Conservation (phyloP, 92 coral and sea anemone species). For the Isaurus tuberculatus region DNA sequence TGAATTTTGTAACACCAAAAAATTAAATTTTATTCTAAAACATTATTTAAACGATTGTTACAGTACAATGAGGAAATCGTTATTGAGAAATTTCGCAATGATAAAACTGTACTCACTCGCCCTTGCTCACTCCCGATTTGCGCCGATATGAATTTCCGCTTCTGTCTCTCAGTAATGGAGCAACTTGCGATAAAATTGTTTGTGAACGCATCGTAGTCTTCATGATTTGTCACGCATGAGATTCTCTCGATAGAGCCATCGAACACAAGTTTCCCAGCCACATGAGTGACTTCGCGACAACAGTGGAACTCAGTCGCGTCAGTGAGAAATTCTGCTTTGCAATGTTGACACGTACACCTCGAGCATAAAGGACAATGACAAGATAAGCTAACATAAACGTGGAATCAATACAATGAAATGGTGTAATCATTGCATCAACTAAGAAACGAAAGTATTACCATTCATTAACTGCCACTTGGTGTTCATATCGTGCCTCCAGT, state of each 20-base stretch:
- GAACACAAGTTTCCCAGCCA: not conserved
- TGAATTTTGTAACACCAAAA: not conserved
- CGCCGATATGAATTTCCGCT: too few relatives aligned
- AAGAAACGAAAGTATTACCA: conserved; percentile 17
- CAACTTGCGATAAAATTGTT: conserved; percentile 4
- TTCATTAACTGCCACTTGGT: conserved; percentile 21
- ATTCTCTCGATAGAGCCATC: conserved; percentile 1
- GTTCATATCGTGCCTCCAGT: conserved; percentile 42
- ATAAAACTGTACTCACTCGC: too few relatives aligned
- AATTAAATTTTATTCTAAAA: not conserved
- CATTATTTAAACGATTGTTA: not conserved
- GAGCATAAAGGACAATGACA: conserved; percentile 7
- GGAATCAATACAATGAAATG: not conserved
- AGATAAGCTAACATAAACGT: too few relatives aligned
- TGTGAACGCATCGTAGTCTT: conserved; percentile 13
- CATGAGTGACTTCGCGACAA: not conserved
- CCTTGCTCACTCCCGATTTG: too few relatives aligned
- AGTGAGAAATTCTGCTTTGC: not conserved
- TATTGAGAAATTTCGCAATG: not conserved
- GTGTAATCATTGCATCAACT: not conserved
- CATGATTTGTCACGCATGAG: too few relatives aligned
- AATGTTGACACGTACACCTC: conserved; percentile 11
- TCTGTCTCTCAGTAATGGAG: too few relatives aligned
- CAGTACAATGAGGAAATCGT: not conserved
- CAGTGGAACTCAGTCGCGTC: conserved; percentile 11